These are phyloP conservation scores for Pseudochirops corinnae DNA, from an alignment of 2,797 vertebrate species.

Conservation along the genomic window DNA sequence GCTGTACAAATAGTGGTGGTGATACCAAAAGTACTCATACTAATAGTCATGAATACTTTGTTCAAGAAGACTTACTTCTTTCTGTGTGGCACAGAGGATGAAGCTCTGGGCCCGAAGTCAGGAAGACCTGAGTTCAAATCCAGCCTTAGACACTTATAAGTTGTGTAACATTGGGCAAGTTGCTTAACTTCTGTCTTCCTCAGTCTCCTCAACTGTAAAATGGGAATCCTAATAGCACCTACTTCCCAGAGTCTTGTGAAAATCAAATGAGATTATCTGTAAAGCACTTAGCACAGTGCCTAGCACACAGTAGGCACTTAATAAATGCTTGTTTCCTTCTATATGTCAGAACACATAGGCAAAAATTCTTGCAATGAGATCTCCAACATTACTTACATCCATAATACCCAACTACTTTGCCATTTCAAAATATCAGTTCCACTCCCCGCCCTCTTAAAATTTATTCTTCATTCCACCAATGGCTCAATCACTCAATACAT, in stretches of 20 bases:
- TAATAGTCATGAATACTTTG: background rate
- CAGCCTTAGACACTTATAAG: background rate
- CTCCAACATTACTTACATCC: background rate
- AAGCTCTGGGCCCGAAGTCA: background rate
- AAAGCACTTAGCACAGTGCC: background rate
- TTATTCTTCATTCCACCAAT: background rate
- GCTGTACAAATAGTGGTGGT: background rate
- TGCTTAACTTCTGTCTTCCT: background rate
- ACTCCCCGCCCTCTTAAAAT: background rate
- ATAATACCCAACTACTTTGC: background rate
- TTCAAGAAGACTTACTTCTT: background rate
- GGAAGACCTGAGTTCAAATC: background rate
- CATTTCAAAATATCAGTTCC: background rate
- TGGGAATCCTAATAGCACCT: background rate
- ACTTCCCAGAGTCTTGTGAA: background rate
- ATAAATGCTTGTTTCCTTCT: background rate
- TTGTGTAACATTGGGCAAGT: background rate
- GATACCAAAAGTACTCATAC: background rate
- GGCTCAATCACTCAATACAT: background rate
- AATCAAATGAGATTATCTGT: background rate
- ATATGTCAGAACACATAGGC: background rate
- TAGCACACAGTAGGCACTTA: background rate
- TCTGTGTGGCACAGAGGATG: background rate
- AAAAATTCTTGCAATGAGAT: background rate
- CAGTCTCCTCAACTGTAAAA: background rate